Percentiles rank a stretch among this genome's conserved stretches.
Evolutionary conservation across 1,140 invertebrate species (phyloP).

Genomic region (Macrobrachium rosenbergii): DNA sequence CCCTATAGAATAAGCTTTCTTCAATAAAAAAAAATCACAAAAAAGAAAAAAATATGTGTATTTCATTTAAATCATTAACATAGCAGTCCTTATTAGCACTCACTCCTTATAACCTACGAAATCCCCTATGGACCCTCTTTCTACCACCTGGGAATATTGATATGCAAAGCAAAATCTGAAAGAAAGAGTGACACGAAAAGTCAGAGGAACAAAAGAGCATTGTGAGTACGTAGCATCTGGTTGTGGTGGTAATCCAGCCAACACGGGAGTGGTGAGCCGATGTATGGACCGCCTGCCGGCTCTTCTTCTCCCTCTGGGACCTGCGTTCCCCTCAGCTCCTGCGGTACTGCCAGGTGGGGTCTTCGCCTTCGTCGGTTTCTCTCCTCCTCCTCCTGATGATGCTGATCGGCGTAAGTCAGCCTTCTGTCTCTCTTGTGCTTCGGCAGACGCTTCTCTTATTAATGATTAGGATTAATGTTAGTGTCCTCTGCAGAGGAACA

Average conservation of each 20-base stretch:
- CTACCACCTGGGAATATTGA: not conserved
- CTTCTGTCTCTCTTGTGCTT: not conserved
- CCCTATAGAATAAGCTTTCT: not conserved
- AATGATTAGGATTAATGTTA: no score
- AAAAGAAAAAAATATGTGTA: not conserved
- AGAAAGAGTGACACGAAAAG: not conserved
- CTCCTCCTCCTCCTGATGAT: not conserved
- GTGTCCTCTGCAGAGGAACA: no score
- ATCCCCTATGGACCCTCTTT: not conserved
- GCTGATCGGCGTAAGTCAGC: not conserved
- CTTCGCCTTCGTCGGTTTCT: not conserved
- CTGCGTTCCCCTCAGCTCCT: constrained; percentile 7
- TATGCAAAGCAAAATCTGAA: not conserved
- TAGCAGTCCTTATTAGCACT: no score
- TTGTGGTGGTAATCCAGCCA: not conserved
- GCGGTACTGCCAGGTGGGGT: not conserved
- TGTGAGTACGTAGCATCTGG: not conserved
- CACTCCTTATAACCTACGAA: no score
- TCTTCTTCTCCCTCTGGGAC: constrained; percentile 1
- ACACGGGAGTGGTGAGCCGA: constrained; percentile 15
- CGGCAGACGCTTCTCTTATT: no score
- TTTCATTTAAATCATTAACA: no score
- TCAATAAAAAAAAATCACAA: not conserved
- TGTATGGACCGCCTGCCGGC: not conserved
- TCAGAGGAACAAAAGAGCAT: not conserved